Percentiles rank a stretch among this genome's conserved stretches.
Evolutionary conservation across 2,888 invertebrate genomes (phyloP).

Genomic region (Eilema sororculum): DNA sequence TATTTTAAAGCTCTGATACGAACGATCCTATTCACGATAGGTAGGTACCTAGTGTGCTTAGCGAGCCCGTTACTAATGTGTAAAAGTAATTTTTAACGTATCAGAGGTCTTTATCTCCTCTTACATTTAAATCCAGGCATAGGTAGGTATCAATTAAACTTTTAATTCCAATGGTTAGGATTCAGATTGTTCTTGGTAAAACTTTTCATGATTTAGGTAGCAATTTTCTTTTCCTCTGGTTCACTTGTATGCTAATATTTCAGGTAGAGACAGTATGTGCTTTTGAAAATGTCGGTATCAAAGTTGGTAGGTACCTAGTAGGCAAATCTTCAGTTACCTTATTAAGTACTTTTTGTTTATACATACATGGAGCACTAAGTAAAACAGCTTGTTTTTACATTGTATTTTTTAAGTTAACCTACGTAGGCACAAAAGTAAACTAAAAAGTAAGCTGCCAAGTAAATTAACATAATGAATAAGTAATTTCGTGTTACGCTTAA

Average conservation of each 20-base stretch:
- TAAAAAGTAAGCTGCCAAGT: too few relatives aligned
- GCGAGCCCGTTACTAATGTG: conserved; percentile 23
- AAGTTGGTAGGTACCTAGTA: too few relatives aligned
- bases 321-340: too few relatives aligned
- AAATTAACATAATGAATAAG: too few relatives aligned
- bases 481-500: too few relatives aligned
- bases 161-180: not conserved
- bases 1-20: conserved; percentile 39
- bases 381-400: too few relatives aligned
- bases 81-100: not conserved
- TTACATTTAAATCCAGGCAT: not conserved
- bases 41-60: conserved; percentile 21
- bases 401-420: too few relatives aligned
- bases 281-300: too few relatives aligned
- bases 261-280: not conserved
- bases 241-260: not conserved
- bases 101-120: not conserved
- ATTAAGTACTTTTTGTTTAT: too few relatives aligned
- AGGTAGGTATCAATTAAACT: not conserved
- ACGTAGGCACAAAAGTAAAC: too few relatives aligned
- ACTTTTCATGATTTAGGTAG: not conserved
- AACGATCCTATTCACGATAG: conserved; percentile 23
- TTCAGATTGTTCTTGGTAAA: not conserved
- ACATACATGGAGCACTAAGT: too few relatives aligned
- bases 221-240: not conserved